Conservation (phyloP, 2,888 invertebrate genomes). For the Hermodice carunculata region DNA sequence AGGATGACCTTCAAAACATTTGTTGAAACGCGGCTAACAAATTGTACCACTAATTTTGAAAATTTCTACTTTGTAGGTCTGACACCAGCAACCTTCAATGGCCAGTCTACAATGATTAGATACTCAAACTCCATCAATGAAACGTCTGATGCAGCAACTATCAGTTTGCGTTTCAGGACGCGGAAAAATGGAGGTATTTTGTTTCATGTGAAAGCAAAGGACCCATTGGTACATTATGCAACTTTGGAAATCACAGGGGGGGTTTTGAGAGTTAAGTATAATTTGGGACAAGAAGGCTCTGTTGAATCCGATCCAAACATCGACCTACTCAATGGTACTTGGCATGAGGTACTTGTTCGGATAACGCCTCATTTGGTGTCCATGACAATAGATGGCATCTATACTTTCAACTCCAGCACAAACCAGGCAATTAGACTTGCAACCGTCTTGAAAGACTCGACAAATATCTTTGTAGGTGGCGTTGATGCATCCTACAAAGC, state of each 20-base stretch:
- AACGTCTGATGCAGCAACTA: no score
- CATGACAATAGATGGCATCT: background rate
- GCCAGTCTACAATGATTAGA: conserved; percentile 76
- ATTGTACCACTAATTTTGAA: no score
- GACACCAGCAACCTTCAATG: conserved; percentile 89
- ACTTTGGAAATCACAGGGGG: background rate
- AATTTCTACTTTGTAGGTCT: conserved; percentile 70
- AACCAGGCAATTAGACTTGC: background rate
- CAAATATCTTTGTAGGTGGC: conserved; percentile 32
- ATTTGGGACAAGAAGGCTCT: no score
- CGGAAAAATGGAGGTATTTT: conserved; percentile 6
- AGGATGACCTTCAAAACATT: no score
- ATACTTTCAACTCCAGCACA: background rate
- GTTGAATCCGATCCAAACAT: no score
- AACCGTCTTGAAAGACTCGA: background rate
- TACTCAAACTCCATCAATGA: conserved; percentile 74
- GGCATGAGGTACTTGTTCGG: background rate
- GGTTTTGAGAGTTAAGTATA: no score
- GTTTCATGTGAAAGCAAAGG: conserved; percentile 2
- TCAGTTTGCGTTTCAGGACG: no score
- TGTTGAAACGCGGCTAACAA: no score
- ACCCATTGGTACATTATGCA: background rate
- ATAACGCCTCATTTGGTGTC: background rate
- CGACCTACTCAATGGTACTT: no score
- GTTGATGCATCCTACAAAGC: conserved; percentile 1